Evolutionary conservation across 2,113 vertebrate genomes (phyloP), one percentile per base, ranked within the genome.

Genomic region (Tapirus terrestris): DNA sequence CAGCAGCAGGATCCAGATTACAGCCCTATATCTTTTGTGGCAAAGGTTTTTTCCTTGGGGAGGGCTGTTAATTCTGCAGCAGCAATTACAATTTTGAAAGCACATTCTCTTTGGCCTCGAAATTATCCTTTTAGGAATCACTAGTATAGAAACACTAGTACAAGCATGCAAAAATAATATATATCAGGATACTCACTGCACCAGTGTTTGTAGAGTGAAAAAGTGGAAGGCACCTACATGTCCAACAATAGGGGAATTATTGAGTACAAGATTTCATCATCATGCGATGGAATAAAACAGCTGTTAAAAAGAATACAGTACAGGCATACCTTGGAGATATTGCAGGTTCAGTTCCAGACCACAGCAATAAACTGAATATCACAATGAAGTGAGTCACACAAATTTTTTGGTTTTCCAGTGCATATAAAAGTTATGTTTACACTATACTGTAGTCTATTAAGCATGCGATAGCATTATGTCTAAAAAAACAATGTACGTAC

Each of bases 41-140:
- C 12, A 90, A n/a, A 51, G 13, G 1, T 12, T 56, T 81, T 82
- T 70, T 18, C 56, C 48, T 88, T 21, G 43, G 48, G 31, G 36
- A 61, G 10, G 7, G 8, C 13, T 53, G 6, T 60, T 76, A 33
- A 61, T 53, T 91, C 39, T 53, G 36, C 23, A 68, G 48, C 56
- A 77, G 79, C 56, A 89, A 72, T 73, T 56, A 76, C 61, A 91
- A 77, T 73, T 68, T 76, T 93, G 75, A 94, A 80, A 51, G 29
- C 25, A 82, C 0, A 33, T 6, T 75, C 45, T 84, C 36, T 94
- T 76, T 68, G 39, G 51, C 21, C 29, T 72, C 79, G n/a, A 95
- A 93, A 83, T 72, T 39, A 70, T 2, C 89, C 56, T 73, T 77
- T 75, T 51, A 79, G 63, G 63, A 96, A 82, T 61, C 56, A 85